Base-by-base conservation (phyloP, 2,888 invertebrate species). In the Melanotus villosus region DNA sequence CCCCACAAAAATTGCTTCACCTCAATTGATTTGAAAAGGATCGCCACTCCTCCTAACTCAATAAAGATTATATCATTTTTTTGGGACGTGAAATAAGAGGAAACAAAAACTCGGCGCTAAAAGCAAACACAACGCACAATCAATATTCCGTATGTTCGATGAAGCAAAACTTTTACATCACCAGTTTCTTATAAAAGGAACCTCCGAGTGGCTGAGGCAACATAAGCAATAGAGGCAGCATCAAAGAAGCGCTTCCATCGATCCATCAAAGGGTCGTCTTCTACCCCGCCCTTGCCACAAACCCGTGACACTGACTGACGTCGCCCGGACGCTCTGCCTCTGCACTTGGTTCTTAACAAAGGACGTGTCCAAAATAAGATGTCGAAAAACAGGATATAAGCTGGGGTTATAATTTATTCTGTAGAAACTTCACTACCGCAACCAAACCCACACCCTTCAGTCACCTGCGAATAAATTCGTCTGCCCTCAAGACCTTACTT, bases 221-320 rank as follows among this genome's bases (percentile, higher is more conserved):
- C 43, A 60, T 54, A 60, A 60, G 43, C 54, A 60, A 50, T 54
- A 32, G 38, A 60, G 60, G 38, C 36, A 45, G 50, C 54, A 60
- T 67, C 62, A 62, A 60, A 62, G 54, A 57, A 56, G 47, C 54
- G 16, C 64, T 32, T 56, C 38, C 52, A 64, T 64, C 64, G 58
- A 64, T 57, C 56, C 45, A 69, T 63, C 63, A 57, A 58, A 63
- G 36, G 63, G 47, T 58, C 54, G 64, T 57, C 58, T 52, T 52
- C 52, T 32, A 14, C 52, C 32, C 52, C 52, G 52, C 52, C 52
- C 16, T 32, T 32, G 52, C 52, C 52, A 34, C 52, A 30, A 34
- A 30, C 30, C 12, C 18, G 18, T 52, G 52, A 52, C 52, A 52
- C 52, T 52, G 52, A 52, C 52, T 52, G 52, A 52, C 52, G 52